Evolutionary conservation across 2,797 vertebrate species (phyloP), one percentile per base, ranked within the genome.

Genomic region (Peromyscus melanophrys): DNA sequence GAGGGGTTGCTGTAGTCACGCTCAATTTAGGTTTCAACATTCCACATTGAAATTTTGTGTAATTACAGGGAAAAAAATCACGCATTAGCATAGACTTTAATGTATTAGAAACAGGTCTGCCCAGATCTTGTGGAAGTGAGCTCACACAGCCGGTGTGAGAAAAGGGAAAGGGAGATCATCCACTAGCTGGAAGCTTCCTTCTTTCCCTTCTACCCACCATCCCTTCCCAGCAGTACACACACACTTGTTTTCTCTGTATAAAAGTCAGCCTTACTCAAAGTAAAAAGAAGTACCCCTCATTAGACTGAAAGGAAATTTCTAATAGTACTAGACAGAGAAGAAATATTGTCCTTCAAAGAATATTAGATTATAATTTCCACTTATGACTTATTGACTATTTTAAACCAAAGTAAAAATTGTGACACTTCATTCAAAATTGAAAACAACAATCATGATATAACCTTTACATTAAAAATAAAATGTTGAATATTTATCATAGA

Each of bases 91-190:
- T 14, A 63, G 4, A 6, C 11, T 14, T 40, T n/a, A n/a, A 12
- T 23, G 13, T 11, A n/a, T 14, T 6, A 43, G 3, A 23, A 8
- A 10, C 7, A 40, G 1, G 17, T 59, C 7, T 49, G 9, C 19
- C 0, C 65, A 46, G 1, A 10, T 63, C 86, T 40, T 46, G 6
- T 69, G 29, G 52, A 78, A 10, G n/a, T 10, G 4, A 65, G n/a
- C 2, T n/a, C 29, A 7, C 7, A 40, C 16, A 27, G 59, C 29
- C 4, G 65, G 2, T 1, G 25, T 14, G 2, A 85, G 21, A 55
- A 16, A 0, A 34, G 12, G 10, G 27, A 19, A 23, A 61, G n/a
- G 25, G 37, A 46, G 0, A 1, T 5, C 9, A 11, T 0, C 1
- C 21, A 4, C 0, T 43, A 11, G 13, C 2, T 12, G 12, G 29